These are phyloP conservation scores for Eremobia ochroleuca DNA, from an alignment of 2,888 invertebrate species.

Conservation along the genomic window DNA sequence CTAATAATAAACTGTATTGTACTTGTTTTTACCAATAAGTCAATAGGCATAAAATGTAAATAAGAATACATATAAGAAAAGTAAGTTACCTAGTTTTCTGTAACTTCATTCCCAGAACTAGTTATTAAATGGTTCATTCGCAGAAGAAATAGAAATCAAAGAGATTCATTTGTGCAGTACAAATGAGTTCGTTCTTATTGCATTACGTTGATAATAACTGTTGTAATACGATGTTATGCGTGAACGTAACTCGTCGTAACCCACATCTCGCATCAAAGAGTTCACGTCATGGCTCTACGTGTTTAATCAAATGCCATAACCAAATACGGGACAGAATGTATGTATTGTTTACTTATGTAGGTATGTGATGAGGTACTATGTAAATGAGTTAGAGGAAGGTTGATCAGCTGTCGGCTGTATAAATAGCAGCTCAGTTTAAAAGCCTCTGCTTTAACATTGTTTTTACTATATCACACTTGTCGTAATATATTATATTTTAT, in stretches of 20 bases:
- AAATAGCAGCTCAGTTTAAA: constrained; percentile 75
- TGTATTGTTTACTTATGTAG: constrained; percentile 61
- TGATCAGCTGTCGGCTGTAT: constrained; percentile 81
- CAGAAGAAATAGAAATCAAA: constrained; percentile 53
- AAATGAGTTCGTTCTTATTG: constrained; percentile 52
- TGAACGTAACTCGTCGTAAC: constrained; percentile 73
- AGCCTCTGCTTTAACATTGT: constrained; percentile 72
- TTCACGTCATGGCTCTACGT: constrained; percentile 69
- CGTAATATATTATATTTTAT: constrained; percentile 44
- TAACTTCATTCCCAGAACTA: constrained; percentile 40
- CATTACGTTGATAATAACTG: constrained; percentile 65
- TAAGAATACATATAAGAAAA: constrained; percentile 28
- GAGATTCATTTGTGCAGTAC: constrained; percentile 44
- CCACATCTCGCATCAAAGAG: constrained; percentile 68
- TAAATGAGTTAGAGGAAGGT: constrained; percentile 77
- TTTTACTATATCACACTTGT: constrained; percentile 46
- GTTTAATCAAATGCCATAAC: constrained; percentile 72
- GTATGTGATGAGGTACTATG: constrained; percentile 74
- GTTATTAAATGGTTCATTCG: constrained; percentile 38
- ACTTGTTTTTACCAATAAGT: constrained; percentile 13
- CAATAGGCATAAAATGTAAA: constrained; percentile 7
- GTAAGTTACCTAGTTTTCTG: constrained; percentile 18
- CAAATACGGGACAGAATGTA: constrained; percentile 66
- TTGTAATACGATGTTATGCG: constrained; percentile 64
- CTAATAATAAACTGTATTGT: constrained; percentile 47